Percentiles rank a stretch among this genome's conserved stretches.
Evolutionary conservation across 2,797 vertebrate genomes (phyloP).

Genomic region (Eremophila alpestris): DNA sequence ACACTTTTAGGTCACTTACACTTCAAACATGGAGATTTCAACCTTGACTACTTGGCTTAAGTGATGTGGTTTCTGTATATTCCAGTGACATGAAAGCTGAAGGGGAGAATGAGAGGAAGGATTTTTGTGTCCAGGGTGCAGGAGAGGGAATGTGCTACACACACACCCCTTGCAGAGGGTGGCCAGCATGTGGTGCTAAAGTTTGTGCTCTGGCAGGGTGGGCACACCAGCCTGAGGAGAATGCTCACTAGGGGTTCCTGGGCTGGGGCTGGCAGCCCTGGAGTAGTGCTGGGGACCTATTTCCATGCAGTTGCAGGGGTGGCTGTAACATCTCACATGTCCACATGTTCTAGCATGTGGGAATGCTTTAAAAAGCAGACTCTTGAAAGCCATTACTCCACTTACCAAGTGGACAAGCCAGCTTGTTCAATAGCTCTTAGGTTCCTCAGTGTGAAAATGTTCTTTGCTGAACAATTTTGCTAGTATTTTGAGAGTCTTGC

Average conservation of each 20-base stretch:
- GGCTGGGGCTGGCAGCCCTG: not conserved
- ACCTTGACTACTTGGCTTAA: not conserved
- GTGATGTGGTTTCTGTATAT: not conserved
- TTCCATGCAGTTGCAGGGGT: not conserved
- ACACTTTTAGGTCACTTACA: not conserved
- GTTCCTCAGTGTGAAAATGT: not conserved
- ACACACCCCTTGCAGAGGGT: not conserved
- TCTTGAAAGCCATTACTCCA: not conserved
- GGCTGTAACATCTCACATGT: not conserved
- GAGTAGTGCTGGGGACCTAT: not conserved
- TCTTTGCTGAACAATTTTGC: not conserved
- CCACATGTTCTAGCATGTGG: not conserved
- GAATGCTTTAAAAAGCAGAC: no score
- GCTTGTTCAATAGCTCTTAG: not conserved
- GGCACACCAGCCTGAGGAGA: not conserved
- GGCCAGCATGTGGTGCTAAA: not conserved
- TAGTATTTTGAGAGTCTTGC: not conserved
- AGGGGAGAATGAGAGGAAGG: not conserved
- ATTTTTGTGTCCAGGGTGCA: not conserved
- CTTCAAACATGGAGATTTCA: not conserved
- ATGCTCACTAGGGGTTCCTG: not conserved
- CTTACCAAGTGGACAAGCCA: not conserved
- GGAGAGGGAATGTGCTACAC: not conserved
- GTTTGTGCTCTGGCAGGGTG: not conserved
- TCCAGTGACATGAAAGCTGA: not conserved